Evolutionary conservation across 2,888 invertebrate species (phyloP).

Genomic region (Amitus sp.): DNA sequence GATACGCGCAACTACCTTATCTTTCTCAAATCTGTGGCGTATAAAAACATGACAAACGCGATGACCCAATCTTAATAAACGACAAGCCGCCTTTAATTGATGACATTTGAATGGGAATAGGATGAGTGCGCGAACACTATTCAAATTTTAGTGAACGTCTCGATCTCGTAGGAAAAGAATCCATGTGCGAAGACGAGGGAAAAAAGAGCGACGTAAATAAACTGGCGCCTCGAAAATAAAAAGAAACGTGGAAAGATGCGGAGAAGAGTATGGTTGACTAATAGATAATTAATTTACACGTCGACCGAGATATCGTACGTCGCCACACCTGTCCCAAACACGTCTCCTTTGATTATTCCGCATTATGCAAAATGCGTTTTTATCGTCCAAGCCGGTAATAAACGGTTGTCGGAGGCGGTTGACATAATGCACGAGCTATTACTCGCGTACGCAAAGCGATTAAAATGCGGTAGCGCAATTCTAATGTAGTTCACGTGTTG

Average conservation of each 20-base stretch:
- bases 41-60: too few species aligned
- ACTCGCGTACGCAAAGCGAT: too few species aligned
- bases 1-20: too few species aligned
- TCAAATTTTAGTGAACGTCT: too few species aligned
- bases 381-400: slow-evolving; percentile 55
- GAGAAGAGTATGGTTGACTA: slow-evolving; percentile 39
- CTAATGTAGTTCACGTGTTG: too few species aligned
- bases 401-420: slow-evolving; percentile 63
- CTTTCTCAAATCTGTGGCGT: too few species aligned
- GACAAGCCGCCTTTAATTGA: too few species aligned
- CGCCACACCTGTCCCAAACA: slow-evolving; percentile 60
- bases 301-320: slow-evolving; percentile 41
- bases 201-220: neutral
- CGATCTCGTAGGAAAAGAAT: neutral
- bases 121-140: too few species aligned
- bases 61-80: too few species aligned
- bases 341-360: slow-evolving; percentile 59
- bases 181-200: neutral
- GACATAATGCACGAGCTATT: slow-evolving; percentile 63
- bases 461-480: too few species aligned
- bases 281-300: slow-evolving; percentile 64
- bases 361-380: slow-evolving; percentile 62
- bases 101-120: too few species aligned
- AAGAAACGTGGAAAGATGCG: neutral
- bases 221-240: neutral